Evolutionary conservation across 2,797 vertebrate genomes (phyloP).

Genomic region (Spinibarbus caldwelli): DNA sequence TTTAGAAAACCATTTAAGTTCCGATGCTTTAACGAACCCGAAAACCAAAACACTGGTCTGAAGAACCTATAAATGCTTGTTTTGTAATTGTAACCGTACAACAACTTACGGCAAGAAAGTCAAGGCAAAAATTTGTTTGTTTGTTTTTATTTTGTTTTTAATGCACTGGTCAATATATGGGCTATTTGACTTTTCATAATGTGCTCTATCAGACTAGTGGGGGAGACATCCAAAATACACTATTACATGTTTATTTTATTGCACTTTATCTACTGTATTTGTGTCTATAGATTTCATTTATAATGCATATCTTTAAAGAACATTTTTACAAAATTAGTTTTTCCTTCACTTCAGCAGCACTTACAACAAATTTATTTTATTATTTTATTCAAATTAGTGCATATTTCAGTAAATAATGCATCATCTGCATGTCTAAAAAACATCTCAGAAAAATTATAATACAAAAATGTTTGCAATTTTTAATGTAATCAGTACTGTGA

Average conservation of each 20-base stretch:
- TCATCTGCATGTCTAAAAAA: not conserved
- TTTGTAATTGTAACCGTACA: not conserved
- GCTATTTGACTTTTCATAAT: not conserved
- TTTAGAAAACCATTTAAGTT: not conserved
- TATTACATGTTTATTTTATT: not conserved
- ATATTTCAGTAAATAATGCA: not conserved
- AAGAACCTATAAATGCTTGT: not conserved
- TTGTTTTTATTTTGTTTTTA: not conserved
- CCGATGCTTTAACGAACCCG: not conserved
- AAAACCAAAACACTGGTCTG: not conserved
- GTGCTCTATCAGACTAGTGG: not conserved
- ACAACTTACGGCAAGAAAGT: not conserved
- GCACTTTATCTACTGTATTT: not conserved
- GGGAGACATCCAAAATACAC: not conserved
- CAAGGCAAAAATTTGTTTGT: not conserved
- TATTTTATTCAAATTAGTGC: not conserved
- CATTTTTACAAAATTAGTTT: not conserved
- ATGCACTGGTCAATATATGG: not conserved
- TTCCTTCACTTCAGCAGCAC: not conserved
- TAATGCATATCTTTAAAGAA: not conserved
- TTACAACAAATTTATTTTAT: too few relatives aligned
- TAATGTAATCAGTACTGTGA: too few relatives aligned
- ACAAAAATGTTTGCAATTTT: not conserved
- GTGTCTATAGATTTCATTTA: too few relatives aligned
- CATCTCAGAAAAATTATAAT: not conserved